Percentiles rank a stretch among this genome's conserved stretches.
Evolutionary conservation across 1,140 invertebrate genomes (phyloP).

Genomic region (Drosophila navojoa): DNA sequence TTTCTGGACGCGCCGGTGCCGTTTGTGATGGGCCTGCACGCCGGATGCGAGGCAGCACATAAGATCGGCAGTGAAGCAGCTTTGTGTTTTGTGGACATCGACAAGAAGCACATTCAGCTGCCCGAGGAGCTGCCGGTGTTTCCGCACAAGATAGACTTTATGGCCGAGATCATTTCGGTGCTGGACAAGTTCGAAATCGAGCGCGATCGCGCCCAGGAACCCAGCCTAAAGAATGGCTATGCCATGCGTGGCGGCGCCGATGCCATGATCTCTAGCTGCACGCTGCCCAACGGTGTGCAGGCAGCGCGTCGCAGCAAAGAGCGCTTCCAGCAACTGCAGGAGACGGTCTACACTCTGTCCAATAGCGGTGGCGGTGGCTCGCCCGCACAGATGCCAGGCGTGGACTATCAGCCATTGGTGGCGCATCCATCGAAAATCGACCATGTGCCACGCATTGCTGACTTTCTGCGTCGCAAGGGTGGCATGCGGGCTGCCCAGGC

Average conservation of each 20-base stretch:
- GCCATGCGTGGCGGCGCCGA: slow-evolving; percentile 84
- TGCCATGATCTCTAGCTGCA: slow-evolving; percentile 87
- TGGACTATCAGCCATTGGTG: slow-evolving; percentile 79
- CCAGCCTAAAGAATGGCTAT: slow-evolving; percentile 69
- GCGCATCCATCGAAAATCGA: slow-evolving; percentile 79
- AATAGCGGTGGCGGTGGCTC: slow-evolving; percentile 28
- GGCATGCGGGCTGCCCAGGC: slow-evolving; percentile 83
- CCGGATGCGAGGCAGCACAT: slow-evolving; percentile 85
- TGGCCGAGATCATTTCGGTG: slow-evolving; percentile 92
- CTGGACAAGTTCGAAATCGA: slow-evolving; percentile 88
- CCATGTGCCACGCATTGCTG: slow-evolving; percentile 79
- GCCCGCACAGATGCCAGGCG: slow-evolving; percentile 41
- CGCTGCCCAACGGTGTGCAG: slow-evolving; percentile 85
- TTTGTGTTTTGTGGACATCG: slow-evolving; percentile 98
- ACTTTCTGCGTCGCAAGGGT: slow-evolving; percentile 74
- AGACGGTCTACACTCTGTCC: slow-evolving; percentile 76
- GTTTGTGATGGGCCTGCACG: slow-evolving; percentile 97
- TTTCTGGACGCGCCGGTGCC: slow-evolving; percentile 99
- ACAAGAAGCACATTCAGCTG: slow-evolving; percentile 94
- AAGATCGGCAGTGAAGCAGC: slow-evolving; percentile 90
- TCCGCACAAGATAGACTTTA: slow-evolving; percentile 94
- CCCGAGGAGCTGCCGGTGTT: slow-evolving; percentile 98
- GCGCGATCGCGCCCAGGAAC: slow-evolving; percentile 68
- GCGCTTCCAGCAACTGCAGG: slow-evolving; percentile 76
- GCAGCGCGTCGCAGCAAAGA: slow-evolving; percentile 75